phyloP scores from a whole-genome alignment of 1,140 invertebrate genomes.

The Drepana arcuata region DNA sequence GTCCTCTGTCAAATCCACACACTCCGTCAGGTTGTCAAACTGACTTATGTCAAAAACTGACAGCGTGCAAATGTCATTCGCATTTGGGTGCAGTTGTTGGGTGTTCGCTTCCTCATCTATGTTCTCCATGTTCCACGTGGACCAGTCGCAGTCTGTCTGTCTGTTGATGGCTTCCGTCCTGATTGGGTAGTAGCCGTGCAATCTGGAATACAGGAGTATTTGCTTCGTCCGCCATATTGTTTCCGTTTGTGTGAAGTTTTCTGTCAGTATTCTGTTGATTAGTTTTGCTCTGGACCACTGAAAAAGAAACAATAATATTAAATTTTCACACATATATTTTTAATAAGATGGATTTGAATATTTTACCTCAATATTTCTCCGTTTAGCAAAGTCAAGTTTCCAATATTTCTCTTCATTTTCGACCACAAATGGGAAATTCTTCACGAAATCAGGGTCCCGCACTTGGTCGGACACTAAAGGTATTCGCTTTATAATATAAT shows the following conservation, averaged over 20 bases:
- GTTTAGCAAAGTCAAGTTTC: conserved; percentile 54
- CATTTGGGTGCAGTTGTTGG: too few relatives aligned
- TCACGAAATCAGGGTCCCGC: conserved; percentile 28
- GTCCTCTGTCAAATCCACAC: conserved; percentile 21
- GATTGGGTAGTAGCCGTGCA: conserved; percentile 52
- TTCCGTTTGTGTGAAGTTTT: conserved; percentile 17
- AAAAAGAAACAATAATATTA: conserved; percentile 15
- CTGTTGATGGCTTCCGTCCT: too few relatives aligned
- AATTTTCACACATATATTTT: neutral
- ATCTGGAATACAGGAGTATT: conserved; percentile 48
- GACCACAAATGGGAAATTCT: conserved; percentile 54
- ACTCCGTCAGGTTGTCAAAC: too few relatives aligned
- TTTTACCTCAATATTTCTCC: conserved; percentile 66
- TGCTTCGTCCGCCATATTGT: conserved; percentile 60
- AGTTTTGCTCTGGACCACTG: conserved; percentile 69
- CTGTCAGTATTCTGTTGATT: conserved; percentile 43
- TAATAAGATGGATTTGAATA: conserved; percentile 6
- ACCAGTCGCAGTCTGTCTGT: too few relatives aligned
- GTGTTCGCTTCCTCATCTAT: too few relatives aligned
- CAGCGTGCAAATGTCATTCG: too few relatives aligned
- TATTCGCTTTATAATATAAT: conserved; percentile 47
- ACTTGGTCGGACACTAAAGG: conserved; percentile 42
- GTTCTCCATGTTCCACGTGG: too few relatives aligned
- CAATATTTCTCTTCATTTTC: conserved; percentile 49
- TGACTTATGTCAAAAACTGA: too few relatives aligned